Base-by-base conservation (phyloP, 1,140 invertebrate genomes). In the Listronotus bonariensis region DNA sequence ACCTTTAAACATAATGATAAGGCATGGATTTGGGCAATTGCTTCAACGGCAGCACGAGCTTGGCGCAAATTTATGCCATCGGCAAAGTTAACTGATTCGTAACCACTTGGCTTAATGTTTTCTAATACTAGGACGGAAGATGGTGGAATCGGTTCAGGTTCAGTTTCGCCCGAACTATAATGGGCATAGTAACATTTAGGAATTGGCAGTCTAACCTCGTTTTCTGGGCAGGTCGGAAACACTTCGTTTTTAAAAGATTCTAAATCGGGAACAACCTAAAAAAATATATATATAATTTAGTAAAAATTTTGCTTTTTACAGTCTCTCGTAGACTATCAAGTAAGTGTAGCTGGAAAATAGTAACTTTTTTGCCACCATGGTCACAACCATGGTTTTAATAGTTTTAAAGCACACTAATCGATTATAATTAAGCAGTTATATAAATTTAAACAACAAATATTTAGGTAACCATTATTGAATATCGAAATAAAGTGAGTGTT, bases 1-100 rank as follows among this genome's bases (percentile, higher is more conserved):
- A 60, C 81, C 51, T 88, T 87, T 41, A 90, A 77, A 0, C 84
- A 83, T 1, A 91, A 75, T 0, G 88, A 89, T 0, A 90, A 78
- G 0, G 88, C 88, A 74, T 92, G 91, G 1, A 92, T 78, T 55
- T 83, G 78, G 0, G 90, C 89, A 7, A 91, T 86, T 1, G 89
- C 85, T 42, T 83, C 82, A 1, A 92, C 78, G 0, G 90, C 90
- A 0, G 88, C 82, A 61, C 80, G 79, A 1, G 86, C 82, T 69
- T 91, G 85, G 10, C 84, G 80, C 12, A 88, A 79, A 4, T 84
- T 87, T 17, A 92, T 75, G 3, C 90, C 90, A 54, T 84, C 82
- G 0, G 86, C 85, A 67, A 92, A 92, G 68, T 89, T 74, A 52
- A 84, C 77, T 72, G 84, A 75, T 72, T 81, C 71, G 80, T 79